Evolutionary conservation across 2,797 vertebrate species (phyloP), one percentile per base, ranked within the genome.

Genomic region (Cygnus olor): DNA sequence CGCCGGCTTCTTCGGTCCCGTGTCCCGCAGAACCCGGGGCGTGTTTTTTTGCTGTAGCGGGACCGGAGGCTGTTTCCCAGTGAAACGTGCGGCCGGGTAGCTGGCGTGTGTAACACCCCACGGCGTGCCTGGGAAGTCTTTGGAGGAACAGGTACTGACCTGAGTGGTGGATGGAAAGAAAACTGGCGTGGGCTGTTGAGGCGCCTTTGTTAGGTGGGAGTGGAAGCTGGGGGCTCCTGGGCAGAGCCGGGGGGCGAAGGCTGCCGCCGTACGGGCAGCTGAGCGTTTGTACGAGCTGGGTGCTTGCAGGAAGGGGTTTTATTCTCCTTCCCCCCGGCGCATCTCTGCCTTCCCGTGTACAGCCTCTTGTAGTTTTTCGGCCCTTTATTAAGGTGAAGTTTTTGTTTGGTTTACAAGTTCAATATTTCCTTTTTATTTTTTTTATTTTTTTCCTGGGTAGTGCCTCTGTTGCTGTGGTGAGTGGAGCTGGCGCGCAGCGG

Each of bases 41-140:
- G 2, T 16, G 0, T 36, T 60, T 5, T 42, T 54, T 17, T 25
- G 11, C 32, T 27, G 24, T 9, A 18, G 3, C 7, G 15, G 17
- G 8, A 1, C 9, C 9, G 45, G 40, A 44, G 51, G 4, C 34
- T 66, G 53, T 9, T 57, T 12, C 13, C 7, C 20, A 17, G 10
- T 49, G 30, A 2, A 3, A 6, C 10, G 5, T 20, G 1, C 25
- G 10, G 14, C 11, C 64, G 22, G 20, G 36, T n/a, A 4, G 27
- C 1, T 3, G 4, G 0, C 5, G 1, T 7, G 34, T 5, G 0
- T 47, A 16, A 53, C 79, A 47, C 2, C 10, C 1, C n/a, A 16
- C 9, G 12, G 57, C 18, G 38, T 1, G 5, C 49, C 14, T 10
- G 27, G 66, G 14, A 80, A 4, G 38, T 16, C 4, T 24, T 3